Conservation (phyloP, 2,888 invertebrate species). For the Seira musarum region DNA sequence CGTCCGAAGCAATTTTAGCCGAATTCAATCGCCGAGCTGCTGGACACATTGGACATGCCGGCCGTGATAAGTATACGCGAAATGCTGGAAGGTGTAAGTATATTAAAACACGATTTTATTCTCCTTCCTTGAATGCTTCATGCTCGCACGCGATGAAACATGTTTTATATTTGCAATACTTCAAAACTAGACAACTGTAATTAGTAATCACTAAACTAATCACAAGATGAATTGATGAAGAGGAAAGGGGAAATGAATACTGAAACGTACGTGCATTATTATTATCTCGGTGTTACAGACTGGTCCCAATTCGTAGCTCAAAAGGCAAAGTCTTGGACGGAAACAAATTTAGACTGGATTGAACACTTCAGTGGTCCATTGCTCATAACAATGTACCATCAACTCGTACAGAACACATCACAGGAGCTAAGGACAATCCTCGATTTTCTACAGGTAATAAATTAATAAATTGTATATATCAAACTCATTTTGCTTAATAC, state of each 20-base stretch:
- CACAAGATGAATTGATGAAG: too few relatives aligned
- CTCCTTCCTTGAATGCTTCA: too few relatives aligned
- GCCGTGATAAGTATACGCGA: constrained; percentile 78
- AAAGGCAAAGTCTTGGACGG: constrained; percentile 80
- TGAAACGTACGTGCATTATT: too few relatives aligned
- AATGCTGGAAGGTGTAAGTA: constrained; percentile 78
- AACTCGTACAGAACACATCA: constrained; percentile 76
- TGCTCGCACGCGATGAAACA: too few relatives aligned
- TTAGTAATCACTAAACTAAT: too few relatives aligned
- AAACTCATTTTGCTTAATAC: too few relatives aligned
- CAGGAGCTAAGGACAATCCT: constrained; percentile 77
- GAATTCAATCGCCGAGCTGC: constrained; percentile 87
- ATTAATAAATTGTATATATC: too few relatives aligned
- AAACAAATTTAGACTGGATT: constrained; percentile 81
- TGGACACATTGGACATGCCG: constrained; percentile 85
- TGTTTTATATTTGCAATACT: too few relatives aligned
- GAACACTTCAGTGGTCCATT: constrained; percentile 80
- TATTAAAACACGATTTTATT: neutral
- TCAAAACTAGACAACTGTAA: too few relatives aligned
- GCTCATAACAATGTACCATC: constrained; percentile 82
- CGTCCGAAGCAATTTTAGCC: constrained; percentile 82
- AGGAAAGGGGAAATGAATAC: too few relatives aligned
- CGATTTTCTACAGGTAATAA: constrained; percentile 68
- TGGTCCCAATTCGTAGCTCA: constrained; percentile 82
- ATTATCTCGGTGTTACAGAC: constrained; percentile 74